phyloP scores from a whole-genome alignment of 2,113 vertebrate genomes.

The Cyprinodon variegatus region DNA sequence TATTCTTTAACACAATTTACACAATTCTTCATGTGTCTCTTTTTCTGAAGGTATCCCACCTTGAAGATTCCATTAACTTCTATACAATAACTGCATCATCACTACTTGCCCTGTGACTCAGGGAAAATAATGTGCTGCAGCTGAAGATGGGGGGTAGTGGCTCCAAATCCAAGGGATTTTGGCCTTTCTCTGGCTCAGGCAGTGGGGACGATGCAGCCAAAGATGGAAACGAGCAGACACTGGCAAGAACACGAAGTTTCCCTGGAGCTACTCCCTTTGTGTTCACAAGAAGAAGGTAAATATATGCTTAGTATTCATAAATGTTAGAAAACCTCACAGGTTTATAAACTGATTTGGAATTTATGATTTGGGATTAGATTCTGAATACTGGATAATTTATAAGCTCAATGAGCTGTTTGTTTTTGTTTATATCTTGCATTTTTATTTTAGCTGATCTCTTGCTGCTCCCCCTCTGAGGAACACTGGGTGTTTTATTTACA shows the following conservation, averaged over 20 bases:
- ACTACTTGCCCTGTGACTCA: conserved; percentile 58
- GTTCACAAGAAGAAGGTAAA: conserved; percentile 91
- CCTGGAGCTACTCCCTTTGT: conserved; percentile 88
- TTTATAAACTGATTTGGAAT: background rate
- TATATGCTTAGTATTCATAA: conserved; percentile 7
- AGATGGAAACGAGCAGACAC: conserved; percentile 83
- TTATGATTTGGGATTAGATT: too few species aligned
- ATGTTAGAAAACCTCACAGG: background rate
- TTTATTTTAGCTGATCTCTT: background rate
- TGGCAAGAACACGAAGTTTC: conserved; percentile 82
- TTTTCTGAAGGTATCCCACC: conserved; percentile 31
- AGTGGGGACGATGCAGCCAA: conserved; percentile 78
- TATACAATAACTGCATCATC: conserved; percentile 44
- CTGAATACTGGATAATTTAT: background rate
- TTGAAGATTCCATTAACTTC: conserved; percentile 14
- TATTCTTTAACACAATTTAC: background rate
- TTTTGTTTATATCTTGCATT: background rate
- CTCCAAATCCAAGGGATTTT: conserved; percentile 91
- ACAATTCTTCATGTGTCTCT: conserved; percentile 9
- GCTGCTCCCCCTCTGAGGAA: background rate
- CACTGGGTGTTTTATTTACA: background rate
- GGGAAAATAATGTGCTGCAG: conserved; percentile 82
- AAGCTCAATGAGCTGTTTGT: background rate
- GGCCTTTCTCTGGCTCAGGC: conserved; percentile 89
- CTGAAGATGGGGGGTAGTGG: conserved; percentile 92